Evolutionary conservation across 2,113 vertebrate genomes (phyloP).

Genomic region (Myocastor coypus): DNA sequence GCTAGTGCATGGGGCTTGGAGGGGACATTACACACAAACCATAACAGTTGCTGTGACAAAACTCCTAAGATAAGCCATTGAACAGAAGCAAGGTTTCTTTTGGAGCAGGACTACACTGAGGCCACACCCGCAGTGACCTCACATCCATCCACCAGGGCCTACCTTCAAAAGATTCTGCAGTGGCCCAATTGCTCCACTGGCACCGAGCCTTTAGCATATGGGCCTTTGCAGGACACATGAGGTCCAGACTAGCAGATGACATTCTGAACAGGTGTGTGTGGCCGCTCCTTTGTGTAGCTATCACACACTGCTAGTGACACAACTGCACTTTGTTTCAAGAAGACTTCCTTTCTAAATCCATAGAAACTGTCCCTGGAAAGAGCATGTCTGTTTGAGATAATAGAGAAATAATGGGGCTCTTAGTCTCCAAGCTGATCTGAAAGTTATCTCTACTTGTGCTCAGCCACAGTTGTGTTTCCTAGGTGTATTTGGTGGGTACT

Average conservation of each 20-base stretch:
- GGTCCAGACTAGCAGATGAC: neutral
- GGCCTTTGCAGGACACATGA: neutral
- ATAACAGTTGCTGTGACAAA: neutral
- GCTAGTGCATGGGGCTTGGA: neutral
- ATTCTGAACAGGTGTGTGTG: neutral
- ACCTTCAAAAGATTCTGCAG: neutral
- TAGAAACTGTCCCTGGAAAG: neutral
- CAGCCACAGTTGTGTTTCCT: constrained; percentile 44
- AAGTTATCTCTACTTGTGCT: neutral
- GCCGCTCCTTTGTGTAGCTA: neutral
- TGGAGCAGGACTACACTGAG: neutral
- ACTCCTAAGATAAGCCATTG: neutral
- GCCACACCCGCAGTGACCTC: neutral
- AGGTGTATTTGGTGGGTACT: constrained; percentile 48
- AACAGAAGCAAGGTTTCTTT: neutral
- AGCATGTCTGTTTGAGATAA: neutral
- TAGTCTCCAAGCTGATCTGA: constrained; percentile 47
- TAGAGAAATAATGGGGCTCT: constrained; percentile 12
- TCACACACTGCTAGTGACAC: accelerated
- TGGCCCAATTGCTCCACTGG: too few species aligned
- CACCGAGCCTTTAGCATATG: neutral
- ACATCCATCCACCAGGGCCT: neutral
- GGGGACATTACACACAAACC: neutral
- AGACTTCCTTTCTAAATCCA: neutral
- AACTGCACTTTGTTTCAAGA: neutral